Evolutionary conservation across 2,888 invertebrate genomes (phyloP), one percentile per base, ranked within the genome.

Genomic region (Yponomeuta sedellus): DNA sequence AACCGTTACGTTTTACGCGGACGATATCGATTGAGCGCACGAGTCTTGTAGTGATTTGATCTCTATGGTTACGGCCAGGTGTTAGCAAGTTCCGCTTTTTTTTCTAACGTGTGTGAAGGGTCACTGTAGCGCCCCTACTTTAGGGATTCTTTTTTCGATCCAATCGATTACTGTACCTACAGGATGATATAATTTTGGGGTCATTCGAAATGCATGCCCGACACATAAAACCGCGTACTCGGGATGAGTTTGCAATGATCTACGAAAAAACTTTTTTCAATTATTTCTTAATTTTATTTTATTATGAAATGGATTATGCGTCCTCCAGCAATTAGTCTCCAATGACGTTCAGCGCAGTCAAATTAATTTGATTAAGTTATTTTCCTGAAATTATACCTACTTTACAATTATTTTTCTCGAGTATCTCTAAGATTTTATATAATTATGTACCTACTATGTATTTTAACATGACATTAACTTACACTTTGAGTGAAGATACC

Each of bases 51-150:
- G 84, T 90, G 90, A 91, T 91, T 91, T 83, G 81, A 86, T 90
- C 87, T 77, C 90, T 84, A 91, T 91, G 88, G 91, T 84, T 81
- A 91, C 90, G 69, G 80, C 90, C 90, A 91, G 90, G 90, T 91
- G 90, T 82, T 74, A 72, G 67, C 67, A 71, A 76, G 75, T 74
- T 73, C 74, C 74, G 75, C 71, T 77, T 77, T 83, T 81, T 80
- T 81, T 76, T 70, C 73, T 74, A 65, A 74, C 64, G 71, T 74
- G 77, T 76, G 76, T 66, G 65, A 73, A 77, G 79, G 83, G 82
- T 77, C 77, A 77, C 75, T 71, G 73, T 70, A 72, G 76, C 80
- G 80, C 81, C 83, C 80, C 74, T 73, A 72, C 70, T 65, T 71
- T 71, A 68, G 69, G 68, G 67, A 16, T 6, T 67, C 70, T 69